Evolutionary conservation across 2,888 invertebrate species (phyloP).

Genomic region (Campopleginae sp.): DNA sequence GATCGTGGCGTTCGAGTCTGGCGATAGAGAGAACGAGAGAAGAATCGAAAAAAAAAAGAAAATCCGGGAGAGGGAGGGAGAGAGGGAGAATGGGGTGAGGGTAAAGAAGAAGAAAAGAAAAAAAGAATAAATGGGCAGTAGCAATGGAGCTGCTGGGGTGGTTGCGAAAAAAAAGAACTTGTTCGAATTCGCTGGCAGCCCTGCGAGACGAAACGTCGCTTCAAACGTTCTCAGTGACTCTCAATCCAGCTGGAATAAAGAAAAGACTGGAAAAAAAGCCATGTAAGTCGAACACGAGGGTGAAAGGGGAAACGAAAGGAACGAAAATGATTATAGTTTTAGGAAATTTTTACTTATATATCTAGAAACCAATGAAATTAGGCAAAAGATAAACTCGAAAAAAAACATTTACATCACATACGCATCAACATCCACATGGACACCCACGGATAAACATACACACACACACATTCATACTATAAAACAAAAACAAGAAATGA

Average conservation of each 20-base stretch:
- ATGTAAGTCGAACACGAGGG: conserved; percentile 35
- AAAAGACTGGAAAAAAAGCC: conserved; percentile 31
- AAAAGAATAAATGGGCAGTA: conserved; percentile 35
- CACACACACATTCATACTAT: neutral
- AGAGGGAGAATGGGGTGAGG: conserved; percentile 15
- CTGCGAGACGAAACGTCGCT: conserved; percentile 48
- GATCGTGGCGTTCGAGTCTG: conserved; percentile 67
- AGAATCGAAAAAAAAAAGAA: conserved; percentile 32
- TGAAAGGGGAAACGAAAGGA: conserved; percentile 1
- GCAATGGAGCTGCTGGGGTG: conserved; percentile 53
- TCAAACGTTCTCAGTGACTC: conserved; percentile 63
- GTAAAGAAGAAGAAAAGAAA: conserved; percentile 33
- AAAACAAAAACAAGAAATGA: conserved; percentile 53
- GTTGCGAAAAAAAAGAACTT: conserved; percentile 51
- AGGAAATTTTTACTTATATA: conserved; percentile 56
- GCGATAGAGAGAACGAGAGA: conserved; percentile 50
- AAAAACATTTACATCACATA: conserved; percentile 30
- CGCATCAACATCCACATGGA: conserved; percentile 18
- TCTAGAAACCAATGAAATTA: conserved; percentile 58
- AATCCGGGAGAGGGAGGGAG: conserved; percentile 25
- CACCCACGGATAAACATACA: conserved; percentile 17
- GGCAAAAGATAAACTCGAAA: conserved; percentile 38
- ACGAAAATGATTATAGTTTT: conserved; percentile 53
- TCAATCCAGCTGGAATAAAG: conserved; percentile 49
- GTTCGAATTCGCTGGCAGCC: conserved; percentile 61